These are phyloP conservation scores for Hydrotaea cyrtoneurina DNA, from an alignment of 2,888 invertebrate genomes.

Conservation along the genomic window DNA sequence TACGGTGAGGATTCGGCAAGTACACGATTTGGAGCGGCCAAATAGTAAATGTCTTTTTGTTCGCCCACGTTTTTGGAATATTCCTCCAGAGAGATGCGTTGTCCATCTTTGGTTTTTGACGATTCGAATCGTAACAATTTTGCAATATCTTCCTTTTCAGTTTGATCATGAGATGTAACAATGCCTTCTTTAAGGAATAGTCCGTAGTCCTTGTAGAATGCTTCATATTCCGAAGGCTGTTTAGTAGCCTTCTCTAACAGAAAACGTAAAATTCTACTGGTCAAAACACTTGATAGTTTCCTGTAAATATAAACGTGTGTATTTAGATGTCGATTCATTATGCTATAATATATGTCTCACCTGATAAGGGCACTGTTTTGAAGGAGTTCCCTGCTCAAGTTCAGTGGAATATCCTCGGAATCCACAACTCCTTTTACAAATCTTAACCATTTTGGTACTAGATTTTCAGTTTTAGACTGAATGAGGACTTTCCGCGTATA, in stretches of 20 bases:
- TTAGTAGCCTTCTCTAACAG: constrained; percentile 92
- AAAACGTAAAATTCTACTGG: constrained; percentile 91
- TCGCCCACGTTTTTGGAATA: constrained; percentile 88
- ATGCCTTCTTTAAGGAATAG: constrained; percentile 98
- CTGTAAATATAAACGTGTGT: constrained; percentile 78
- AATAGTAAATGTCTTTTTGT: constrained; percentile 93
- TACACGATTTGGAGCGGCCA: constrained; percentile 96
- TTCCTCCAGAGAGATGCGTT: constrained; percentile 89
- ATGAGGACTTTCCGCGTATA: constrained; percentile 97
- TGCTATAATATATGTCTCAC: constrained; percentile 75
- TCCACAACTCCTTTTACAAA: constrained; percentile 99
- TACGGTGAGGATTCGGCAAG: constrained; percentile 97
- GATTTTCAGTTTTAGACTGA: constrained; percentile 93
- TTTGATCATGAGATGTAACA: constrained; percentile 89
- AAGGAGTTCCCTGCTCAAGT: constrained; percentile 96
- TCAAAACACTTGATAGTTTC: constrained; percentile 91
- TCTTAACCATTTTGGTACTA: constrained; percentile 96
- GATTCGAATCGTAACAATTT: constrained; percentile 96
- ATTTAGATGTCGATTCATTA: no score
- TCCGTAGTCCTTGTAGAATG: constrained; percentile 95
- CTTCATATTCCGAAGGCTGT: constrained; percentile 89
- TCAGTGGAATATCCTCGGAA: constrained; percentile 98
- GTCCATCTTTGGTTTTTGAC: constrained; percentile 86
- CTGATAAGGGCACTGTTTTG: constrained; percentile 95
- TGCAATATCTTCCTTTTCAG: constrained; percentile 94